A percentile compares a stretch with the other conserved stretches of the same genome.
Conservation (phyloP, 2,888 invertebrate species). For the Eristalinus aeneus region DNA sequence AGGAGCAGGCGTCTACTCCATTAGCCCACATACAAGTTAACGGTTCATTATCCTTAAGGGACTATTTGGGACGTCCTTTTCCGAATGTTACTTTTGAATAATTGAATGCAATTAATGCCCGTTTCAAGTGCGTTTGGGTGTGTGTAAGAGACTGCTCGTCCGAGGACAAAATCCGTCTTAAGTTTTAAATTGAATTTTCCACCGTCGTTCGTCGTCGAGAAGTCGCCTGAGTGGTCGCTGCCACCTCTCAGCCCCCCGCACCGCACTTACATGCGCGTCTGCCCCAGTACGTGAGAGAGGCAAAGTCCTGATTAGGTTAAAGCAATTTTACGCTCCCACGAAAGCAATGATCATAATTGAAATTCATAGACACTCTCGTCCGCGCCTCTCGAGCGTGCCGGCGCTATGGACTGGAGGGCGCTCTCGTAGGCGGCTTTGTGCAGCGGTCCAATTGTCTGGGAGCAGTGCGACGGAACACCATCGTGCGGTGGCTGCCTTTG, state of each 20-base stretch:
- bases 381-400: not conserved
- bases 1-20: not conserved
- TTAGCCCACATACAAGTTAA: not conserved
- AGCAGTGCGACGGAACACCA: constrained; percentile 11
- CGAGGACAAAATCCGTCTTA: not conserved
- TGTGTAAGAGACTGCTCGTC: not conserved
- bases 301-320: constrained; percentile 28
- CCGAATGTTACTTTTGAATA: constrained; percentile 38
- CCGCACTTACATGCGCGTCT: too few relatives aligned
- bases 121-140: not conserved
- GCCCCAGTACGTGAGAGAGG: not conserved
- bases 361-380: constrained; percentile 50
- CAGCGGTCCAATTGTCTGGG: constrained; percentile 13
- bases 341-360: constrained; percentile 57
- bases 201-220: not conserved
- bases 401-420: not conserved
- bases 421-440: not conserved
- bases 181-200: not conserved
- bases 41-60: constrained; percentile 14
- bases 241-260: not conserved
- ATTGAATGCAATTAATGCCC: constrained; percentile 41
- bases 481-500: not conserved
- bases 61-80: constrained; percentile 29
- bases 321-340: constrained; percentile 33
- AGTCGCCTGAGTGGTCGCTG: not conserved